These are phyloP conservation scores for Xenopus borealis DNA, from an alignment of 2,113 vertebrate species.

Conservation along the genomic window DNA sequence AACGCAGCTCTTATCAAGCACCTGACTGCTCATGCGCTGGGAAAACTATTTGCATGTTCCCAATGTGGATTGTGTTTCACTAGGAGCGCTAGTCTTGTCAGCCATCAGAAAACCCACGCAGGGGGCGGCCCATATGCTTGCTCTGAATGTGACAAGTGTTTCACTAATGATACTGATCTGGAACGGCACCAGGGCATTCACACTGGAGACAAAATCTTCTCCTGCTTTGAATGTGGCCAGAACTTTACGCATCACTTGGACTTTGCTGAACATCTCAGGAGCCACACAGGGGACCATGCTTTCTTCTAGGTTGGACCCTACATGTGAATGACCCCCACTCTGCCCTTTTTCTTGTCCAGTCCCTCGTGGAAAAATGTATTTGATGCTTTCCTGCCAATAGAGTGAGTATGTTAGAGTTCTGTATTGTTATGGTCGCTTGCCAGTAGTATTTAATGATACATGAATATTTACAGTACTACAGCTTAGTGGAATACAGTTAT, in stretches of 20 bases:
- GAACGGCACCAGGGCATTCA: constrained; percentile 18
- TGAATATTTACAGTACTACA: too few relatives aligned
- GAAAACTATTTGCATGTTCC: constrained; percentile 1
- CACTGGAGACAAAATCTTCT: constrained; percentile 14
- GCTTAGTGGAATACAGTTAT: too few relatives aligned
- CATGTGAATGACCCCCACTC: too few relatives aligned
- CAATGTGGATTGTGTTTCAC: constrained; percentile 22
- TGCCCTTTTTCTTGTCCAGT: too few relatives aligned
- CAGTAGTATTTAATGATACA: too few relatives aligned
- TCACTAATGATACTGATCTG: not conserved
- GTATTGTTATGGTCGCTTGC: too few relatives aligned
- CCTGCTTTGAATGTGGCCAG: not conserved
- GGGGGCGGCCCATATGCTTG: not conserved
- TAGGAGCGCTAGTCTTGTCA: not conserved
- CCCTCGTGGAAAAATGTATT: too few relatives aligned
- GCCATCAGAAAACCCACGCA: constrained; percentile 14
- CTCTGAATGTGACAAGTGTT: constrained; percentile 10
- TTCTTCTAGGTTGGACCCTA: too few relatives aligned
- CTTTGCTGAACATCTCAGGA: not conserved
- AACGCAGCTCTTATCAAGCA: constrained; percentile 14
- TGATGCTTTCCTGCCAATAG: too few relatives aligned
- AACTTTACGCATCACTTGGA: not conserved
- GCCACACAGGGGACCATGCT: not conserved
- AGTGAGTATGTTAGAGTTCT: too few relatives aligned
- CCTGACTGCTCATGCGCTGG: not conserved